Conservation (phyloP, 2,888 invertebrate genomes). For the Polietes domitor region DNA sequence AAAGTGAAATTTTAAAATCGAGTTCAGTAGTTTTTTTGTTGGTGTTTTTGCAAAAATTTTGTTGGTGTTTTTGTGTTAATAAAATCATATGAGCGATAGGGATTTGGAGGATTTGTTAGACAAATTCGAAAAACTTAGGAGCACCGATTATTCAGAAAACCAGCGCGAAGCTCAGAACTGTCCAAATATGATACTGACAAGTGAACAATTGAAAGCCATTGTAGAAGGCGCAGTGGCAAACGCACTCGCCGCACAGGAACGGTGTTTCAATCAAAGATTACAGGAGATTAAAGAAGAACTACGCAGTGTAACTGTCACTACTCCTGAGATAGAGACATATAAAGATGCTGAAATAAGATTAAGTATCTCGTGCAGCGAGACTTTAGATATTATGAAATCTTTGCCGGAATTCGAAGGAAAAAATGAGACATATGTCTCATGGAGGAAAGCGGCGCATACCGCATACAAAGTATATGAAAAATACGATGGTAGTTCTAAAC, state of each 20-base stretch:
- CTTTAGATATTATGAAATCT: background rate
- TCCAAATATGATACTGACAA: background rate
- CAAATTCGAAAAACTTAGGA: background rate
- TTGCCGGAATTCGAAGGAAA: background rate
- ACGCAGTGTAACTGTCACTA: background rate
- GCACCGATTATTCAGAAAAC: background rate
- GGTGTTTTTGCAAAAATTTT: too few species aligned
- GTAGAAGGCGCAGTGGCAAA: background rate
- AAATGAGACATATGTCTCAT: slow-evolving; percentile 1
- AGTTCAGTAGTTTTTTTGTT: too few species aligned
- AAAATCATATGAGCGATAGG: background rate
- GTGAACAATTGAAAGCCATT: background rate
- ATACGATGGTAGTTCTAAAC: background rate
- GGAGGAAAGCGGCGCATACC: background rate
- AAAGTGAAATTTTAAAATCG: too few species aligned
- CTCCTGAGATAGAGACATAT: background rate
- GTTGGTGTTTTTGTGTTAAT: background rate
- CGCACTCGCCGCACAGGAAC: background rate
- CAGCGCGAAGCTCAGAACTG: background rate
- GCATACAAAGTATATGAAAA: background rate
- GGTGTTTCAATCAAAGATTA: background rate
- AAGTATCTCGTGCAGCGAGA: background rate
- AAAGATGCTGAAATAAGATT: slow-evolving; percentile 5
- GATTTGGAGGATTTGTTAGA: background rate
- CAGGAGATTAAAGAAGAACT: background rate